phyloP scores from a whole-genome alignment of 2,888 invertebrate species.

The Aphrophora alni region DNA sequence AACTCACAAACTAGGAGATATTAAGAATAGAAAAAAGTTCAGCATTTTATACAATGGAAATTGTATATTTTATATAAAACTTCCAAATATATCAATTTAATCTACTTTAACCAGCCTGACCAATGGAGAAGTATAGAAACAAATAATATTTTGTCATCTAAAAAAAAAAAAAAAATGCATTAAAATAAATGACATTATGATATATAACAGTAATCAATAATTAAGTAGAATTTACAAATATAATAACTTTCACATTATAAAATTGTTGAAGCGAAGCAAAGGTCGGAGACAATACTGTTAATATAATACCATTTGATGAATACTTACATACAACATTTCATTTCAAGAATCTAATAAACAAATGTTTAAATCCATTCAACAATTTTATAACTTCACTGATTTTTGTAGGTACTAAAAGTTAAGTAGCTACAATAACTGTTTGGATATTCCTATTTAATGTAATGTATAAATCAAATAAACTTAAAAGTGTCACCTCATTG shows the following conservation, averaged over 20 bases:
- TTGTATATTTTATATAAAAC: too few relatives aligned
- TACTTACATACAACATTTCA: not conserved
- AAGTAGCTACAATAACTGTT: not conserved
- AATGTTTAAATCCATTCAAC: not conserved
- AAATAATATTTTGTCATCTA: not conserved
- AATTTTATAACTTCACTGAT: not conserved
- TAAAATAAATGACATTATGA: not conserved
- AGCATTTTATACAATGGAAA: too few relatives aligned
- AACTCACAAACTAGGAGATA: too few relatives aligned
- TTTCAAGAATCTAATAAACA: too few relatives aligned
- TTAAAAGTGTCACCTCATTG: not conserved
- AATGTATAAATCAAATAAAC: not conserved
- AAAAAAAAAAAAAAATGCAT: not conserved
- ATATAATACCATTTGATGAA: not conserved
- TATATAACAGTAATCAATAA: not conserved
- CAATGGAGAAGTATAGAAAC: not conserved
- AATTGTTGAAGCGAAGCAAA: not conserved
- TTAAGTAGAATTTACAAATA: not conserved
- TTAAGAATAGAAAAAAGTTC: too few relatives aligned
- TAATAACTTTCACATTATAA: too few relatives aligned
- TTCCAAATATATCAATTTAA: too few relatives aligned
- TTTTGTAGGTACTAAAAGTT: not conserved
- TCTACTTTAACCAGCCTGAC: not conserved
- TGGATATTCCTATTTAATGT: not conserved
- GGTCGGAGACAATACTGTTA: not conserved